These are phyloP conservation scores for Aurelia aurita complex sp. Pacific DNA, from an alignment of 30 jellyfish, hydroid and myxozoan genomes.

Conservation along the genomic window DNA sequence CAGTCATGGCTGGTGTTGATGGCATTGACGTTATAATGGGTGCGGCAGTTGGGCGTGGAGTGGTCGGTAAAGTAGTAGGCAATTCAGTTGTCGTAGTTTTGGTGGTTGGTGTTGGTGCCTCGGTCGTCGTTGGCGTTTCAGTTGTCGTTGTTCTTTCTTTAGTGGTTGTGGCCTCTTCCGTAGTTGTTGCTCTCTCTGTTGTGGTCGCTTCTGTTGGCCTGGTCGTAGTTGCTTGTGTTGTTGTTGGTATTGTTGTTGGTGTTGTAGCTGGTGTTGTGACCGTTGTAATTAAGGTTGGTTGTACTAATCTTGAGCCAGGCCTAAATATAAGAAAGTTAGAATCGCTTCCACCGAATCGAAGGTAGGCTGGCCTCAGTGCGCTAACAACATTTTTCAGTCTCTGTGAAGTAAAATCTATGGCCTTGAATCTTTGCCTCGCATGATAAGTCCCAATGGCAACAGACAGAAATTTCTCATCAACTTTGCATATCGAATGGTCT, in stretches of 20 bases:
- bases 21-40: conserved; percentile 20
- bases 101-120: conserved; percentile 3
- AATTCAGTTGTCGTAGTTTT: conserved; percentile 2
- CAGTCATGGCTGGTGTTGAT: neutral
- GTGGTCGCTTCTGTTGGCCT: conserved; percentile 6
- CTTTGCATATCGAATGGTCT: conserved; percentile 43
- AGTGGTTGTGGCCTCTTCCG: conserved; percentile 19
- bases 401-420: conserved; percentile 58
- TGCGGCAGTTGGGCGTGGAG: conserved; percentile 39
- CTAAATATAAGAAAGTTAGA: conserved; percentile 67
- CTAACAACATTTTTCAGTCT: conserved; percentile 62
- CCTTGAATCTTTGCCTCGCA: conserved; percentile 56
- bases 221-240: neutral
- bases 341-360: conserved; percentile 87
- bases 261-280: conserved; percentile 36
- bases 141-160: conserved; percentile 10
- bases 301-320: conserved; percentile 46
- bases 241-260: neutral
- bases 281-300: conserved; percentile 55
- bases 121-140: conserved; percentile 21
- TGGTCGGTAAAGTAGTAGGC: conserved; percentile 35
- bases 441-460: conserved; percentile 70
- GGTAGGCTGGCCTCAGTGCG: conserved; percentile 83
- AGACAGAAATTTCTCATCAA: conserved; percentile 72
- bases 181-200: neutral